These are phyloP conservation scores for Atlantisia rogersi DNA, from an alignment of 2,113 vertebrate species.

Conservation along the genomic window DNA sequence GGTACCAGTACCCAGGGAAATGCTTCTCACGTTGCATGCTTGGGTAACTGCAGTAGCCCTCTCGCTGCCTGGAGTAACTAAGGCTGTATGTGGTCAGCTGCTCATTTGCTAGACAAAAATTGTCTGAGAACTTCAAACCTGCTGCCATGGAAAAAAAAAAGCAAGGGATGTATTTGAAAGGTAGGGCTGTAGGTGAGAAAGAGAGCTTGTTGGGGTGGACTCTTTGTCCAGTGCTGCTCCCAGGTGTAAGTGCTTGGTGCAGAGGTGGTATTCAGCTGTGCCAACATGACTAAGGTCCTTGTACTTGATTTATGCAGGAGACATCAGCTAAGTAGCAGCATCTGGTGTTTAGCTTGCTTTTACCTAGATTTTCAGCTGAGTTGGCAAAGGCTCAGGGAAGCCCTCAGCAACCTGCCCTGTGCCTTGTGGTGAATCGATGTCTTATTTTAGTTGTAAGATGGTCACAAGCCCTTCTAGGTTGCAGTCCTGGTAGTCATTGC, in stretches of 20 bases:
- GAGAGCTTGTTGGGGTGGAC: neutral
- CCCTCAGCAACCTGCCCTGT: neutral
- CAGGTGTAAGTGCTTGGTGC: neutral
- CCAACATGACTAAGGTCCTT: neutral
- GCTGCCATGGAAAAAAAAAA: neutral
- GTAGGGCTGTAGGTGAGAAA: neutral
- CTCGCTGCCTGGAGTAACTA: neutral
- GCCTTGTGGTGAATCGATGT: neutral
- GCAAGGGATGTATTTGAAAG: accelerated
- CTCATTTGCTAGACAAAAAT: neutral
- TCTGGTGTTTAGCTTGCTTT: neutral
- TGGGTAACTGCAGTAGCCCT: neutral
- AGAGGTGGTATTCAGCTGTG: neutral
- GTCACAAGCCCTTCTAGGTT: neutral
- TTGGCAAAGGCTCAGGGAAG: neutral
- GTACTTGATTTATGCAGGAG: neutral
- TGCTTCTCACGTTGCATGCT: neutral
- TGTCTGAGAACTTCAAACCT: neutral
- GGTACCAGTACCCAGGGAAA: neutral
- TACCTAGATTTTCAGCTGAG: neutral
- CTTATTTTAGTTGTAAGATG: neutral
- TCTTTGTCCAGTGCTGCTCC: neutral
- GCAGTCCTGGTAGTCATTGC: neutral
- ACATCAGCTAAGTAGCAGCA: neutral
- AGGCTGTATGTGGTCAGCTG: neutral